Conservation (phyloP, 1,140 invertebrate genomes). For the Tetramorium parvispinum region DNA sequence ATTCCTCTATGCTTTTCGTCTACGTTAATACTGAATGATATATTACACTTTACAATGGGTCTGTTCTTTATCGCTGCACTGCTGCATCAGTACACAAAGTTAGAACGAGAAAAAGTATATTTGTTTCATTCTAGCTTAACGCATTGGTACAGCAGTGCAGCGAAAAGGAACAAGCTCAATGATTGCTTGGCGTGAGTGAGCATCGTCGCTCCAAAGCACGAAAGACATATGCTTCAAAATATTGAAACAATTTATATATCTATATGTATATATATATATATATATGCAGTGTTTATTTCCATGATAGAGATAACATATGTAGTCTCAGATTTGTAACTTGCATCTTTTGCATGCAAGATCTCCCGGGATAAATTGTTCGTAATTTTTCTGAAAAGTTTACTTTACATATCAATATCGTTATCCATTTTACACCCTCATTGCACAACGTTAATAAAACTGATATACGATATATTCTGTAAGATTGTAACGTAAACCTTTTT, state of each 20-base stretch:
- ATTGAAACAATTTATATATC: conserved; percentile 48
- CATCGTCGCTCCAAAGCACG: conserved; percentile 59
- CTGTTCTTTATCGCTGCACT: too few species aligned
- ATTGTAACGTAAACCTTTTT: conserved; percentile 31
- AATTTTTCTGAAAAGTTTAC: conserved; percentile 24
- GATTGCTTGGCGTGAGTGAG: conserved; percentile 68
- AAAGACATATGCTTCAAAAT: conserved; percentile 54
- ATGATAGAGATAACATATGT: conserved; percentile 43
- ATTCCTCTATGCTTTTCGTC: conserved; percentile 67
- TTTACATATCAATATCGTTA: conserved; percentile 15
- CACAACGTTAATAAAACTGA: conserved; percentile 33
- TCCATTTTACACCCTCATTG: conserved; percentile 38
- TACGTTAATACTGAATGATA: conserved; percentile 84
- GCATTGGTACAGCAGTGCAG: too few species aligned
- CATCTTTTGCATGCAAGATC: not conserved
- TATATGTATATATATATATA: not conserved
- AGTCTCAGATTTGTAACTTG: conserved; percentile 2
- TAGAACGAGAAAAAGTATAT: too few species aligned
- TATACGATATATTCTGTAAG: conserved; percentile 18
- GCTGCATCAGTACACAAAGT: too few species aligned
- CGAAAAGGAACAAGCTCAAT: not conserved
- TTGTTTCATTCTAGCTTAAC: too few species aligned
- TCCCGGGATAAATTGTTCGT: not conserved
- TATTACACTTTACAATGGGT: conserved; percentile 82
- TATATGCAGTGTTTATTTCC: conserved; percentile 52